Evolutionary conservation across 1,140 invertebrate species (phyloP).

Genomic region (Ceratoteleas bidentatus): DNA sequence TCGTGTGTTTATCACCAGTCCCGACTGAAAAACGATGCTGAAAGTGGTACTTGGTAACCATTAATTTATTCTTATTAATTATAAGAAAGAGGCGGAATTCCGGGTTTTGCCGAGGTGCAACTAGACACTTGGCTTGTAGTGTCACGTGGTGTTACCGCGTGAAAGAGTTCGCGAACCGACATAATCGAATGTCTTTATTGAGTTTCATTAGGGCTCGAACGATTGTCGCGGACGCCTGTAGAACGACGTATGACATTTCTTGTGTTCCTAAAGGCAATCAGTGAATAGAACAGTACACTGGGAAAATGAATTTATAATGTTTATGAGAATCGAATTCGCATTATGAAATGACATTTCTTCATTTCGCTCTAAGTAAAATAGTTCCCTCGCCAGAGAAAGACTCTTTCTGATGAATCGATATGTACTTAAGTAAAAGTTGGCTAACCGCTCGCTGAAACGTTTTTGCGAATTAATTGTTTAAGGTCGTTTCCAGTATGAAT

Average conservation of each 20-base stretch:
- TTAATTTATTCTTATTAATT: slow-evolving; percentile 33
- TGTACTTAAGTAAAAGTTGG: no score
- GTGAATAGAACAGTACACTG: no score
- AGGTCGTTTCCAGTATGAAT: no score
- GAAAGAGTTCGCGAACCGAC: slow-evolving; percentile 1
- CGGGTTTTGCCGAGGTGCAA: slow-evolving; percentile 19
- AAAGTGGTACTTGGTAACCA: background rate
- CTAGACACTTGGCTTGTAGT: slow-evolving; percentile 32
- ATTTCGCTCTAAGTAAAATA: no score
- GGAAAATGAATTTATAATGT: no score
- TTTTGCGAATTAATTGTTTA: background rate
- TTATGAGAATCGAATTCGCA: no score
- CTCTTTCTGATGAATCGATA: no score
- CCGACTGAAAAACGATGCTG: slow-evolving; percentile 17
- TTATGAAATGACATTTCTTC: no score
- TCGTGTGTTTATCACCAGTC: slow-evolving; percentile 43
- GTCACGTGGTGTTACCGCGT: slow-evolving; percentile 3
- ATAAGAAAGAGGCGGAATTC: slow-evolving; percentile 16
- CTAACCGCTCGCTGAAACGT: background rate
- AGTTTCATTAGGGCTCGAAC: slow-evolving; percentile 2
- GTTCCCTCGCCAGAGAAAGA: no score
- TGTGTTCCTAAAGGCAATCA: no score
- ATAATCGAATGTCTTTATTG: slow-evolving; percentile 1
- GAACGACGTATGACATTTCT: no score
- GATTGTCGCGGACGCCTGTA: no score